Base-by-base conservation (phyloP, 2,888 invertebrate species). In the Bedellia somnulentella region DNA sequence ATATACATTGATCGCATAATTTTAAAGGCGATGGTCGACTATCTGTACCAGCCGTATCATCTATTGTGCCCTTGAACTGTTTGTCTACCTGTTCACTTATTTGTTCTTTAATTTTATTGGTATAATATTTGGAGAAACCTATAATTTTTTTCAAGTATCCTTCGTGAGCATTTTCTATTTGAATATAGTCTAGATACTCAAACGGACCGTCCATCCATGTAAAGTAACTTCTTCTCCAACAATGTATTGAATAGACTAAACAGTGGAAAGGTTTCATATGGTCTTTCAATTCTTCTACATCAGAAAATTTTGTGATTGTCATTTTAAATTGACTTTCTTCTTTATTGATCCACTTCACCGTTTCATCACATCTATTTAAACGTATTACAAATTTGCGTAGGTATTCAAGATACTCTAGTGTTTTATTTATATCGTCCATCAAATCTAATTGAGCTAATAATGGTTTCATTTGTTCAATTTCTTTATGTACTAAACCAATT, bases 161-260 rank as follows among this genome's bases (percentile, higher is more conserved):
- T 29, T 90, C 91, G 1, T 91, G 85, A 38, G 86, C 86, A 32
- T 68, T 70, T 57, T 95, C 95, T 31, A 95, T 88, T 42, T 80
- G 75, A 32, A 81, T 77, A 4, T 87, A 85, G 45, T 89, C 85
- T 37, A 95, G 71, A 50, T 90, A 90, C 53, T 92, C 87, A 59
- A 96, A 96, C 2, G 89, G 86, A 0, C 96, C 96, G 56, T 95
- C 91, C 80, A 93, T 83, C 91, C 95, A 96, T 6, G 91, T 88
- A 43, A 83, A 86, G 47, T 86, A 85, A 44, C 87, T 85, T 29
- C 89, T 81, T 52, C 86, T 83, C 89, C 94, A 93, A 48, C 80
- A 49, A 41, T 71, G 67, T 14, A 64, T 66, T 27, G 73, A 73
- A 62, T 86, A 88, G 40, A 94, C 67, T 3, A 90, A 63, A 22